These are phyloP conservation scores for Trachops cirrhosus DNA, from an alignment of 2,797 vertebrate genomes.

Conservation along the genomic window DNA sequence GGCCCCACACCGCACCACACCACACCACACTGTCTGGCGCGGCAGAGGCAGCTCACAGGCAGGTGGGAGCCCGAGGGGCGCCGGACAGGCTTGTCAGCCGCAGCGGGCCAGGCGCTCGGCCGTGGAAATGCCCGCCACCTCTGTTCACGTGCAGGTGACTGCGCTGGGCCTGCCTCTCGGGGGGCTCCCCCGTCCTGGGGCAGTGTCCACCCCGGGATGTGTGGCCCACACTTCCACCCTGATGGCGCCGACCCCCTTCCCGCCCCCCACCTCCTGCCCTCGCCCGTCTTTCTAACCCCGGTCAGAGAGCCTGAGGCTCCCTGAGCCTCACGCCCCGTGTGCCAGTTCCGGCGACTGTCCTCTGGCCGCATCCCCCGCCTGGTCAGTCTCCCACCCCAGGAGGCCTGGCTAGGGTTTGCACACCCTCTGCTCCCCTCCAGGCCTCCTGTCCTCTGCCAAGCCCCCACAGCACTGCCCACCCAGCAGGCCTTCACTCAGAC, in stretches of 20 bases:
- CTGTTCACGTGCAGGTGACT: accelerated
- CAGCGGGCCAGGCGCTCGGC: neutral
- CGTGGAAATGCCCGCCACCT: no score
- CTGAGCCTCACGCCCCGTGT: accelerated
- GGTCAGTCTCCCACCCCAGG: neutral
- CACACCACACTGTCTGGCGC: no score
- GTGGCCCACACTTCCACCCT: neutral
- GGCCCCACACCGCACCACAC: no score
- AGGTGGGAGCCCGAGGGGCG: accelerated
- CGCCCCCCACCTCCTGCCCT: no score
- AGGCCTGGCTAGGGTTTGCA: neutral
- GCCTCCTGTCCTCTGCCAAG: neutral
- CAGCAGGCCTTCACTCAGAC: neutral
- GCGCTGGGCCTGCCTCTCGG: no score
- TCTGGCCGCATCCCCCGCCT: neutral
- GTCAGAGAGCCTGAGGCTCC: no score
- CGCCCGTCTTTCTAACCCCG: neutral
- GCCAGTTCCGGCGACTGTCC: neutral
- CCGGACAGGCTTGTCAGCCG: neutral
- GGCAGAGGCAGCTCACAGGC: accelerated
- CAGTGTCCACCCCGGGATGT: neutral
- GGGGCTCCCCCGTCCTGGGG: no score
- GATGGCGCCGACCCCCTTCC: accelerated
- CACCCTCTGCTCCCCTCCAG: neutral
- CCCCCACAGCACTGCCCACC: neutral